These are phyloP conservation scores for Mesembrinibis cayennensis DNA, from an alignment of 2,113 vertebrate genomes.

Conservation along the genomic window DNA sequence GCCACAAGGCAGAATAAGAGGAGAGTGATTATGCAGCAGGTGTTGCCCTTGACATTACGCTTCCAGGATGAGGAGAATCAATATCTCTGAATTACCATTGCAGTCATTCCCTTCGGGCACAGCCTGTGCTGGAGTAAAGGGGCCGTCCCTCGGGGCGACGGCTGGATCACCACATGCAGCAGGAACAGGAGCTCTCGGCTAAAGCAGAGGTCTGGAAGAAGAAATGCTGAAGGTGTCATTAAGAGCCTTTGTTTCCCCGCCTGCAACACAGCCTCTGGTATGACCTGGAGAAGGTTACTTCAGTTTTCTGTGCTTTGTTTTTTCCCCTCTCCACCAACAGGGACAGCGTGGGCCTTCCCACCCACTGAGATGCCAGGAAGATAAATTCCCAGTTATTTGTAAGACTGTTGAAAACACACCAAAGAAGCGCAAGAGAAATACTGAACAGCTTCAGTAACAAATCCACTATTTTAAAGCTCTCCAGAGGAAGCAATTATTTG, in stretches of 20 bases:
- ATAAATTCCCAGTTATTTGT: neutral
- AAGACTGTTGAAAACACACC: neutral
- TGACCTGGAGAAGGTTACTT: neutral
- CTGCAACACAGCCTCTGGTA: neutral
- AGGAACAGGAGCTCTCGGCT: neutral
- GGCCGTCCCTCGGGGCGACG: rapidly evolving
- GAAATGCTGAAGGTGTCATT: neutral
- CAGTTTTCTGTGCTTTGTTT: neutral
- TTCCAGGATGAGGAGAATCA: neutral
- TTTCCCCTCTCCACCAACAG: neutral
- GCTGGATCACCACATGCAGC: neutral
- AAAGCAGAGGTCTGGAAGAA: neutral
- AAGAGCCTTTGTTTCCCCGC: neutral
- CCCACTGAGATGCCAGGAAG: neutral
- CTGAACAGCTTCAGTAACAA: neutral
- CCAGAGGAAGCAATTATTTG: neutral
- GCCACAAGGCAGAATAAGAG: neutral
- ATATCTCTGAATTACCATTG: neutral
- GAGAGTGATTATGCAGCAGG: neutral
- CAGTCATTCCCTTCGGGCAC: neutral
- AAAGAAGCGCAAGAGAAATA: neutral
- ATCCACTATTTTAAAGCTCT: neutral
- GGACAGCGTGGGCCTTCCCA: neutral
- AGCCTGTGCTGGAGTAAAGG: neutral
- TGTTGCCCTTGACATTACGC: neutral